phyloP scores from a whole-genome alignment of 2,113 vertebrate genomes.

The Oncorhynchus gorbuscha region DNA sequence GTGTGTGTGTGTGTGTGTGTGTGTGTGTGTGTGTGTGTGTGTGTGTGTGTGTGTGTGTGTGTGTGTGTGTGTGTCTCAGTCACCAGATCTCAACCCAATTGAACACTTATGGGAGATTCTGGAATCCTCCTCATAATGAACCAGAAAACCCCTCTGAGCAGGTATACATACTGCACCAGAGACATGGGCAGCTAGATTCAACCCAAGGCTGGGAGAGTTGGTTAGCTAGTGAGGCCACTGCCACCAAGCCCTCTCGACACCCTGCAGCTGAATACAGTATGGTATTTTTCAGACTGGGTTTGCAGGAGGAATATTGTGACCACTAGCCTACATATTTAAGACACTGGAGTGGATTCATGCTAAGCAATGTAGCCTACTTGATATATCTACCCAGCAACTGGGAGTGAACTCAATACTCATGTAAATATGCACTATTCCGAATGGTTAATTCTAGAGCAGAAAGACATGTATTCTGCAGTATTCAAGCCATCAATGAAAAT shows the following conservation, averaged over 20 bases:
- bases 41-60: too few species aligned
- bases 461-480: conserved; percentile 61
- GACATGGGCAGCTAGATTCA: not conserved
- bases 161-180: conserved; percentile 26
- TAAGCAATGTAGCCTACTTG: not conserved
- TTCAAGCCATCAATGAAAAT: conserved; percentile 59
- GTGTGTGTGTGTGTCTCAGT: too few species aligned
- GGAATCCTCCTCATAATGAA: conserved; percentile 40
- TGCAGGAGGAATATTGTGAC: not conserved
- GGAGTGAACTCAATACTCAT: conserved; percentile 36
- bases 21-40: too few species aligned
- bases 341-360: not conserved
- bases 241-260: not conserved
- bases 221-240: not conserved
- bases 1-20: too few species aligned
- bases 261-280: not conserved
- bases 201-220: not conserved
- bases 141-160: conserved; percentile 42
- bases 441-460: conserved; percentile 57
- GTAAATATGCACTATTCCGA: conserved; percentile 42
- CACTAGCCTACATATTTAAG: not conserved
- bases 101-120: too few species aligned
- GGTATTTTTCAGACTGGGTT: not conserved
- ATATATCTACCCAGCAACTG: not conserved
- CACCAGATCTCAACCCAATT: conserved; percentile 38